Base-by-base conservation (phyloP, 2,888 invertebrate genomes). In the Augiades crinisus region DNA sequence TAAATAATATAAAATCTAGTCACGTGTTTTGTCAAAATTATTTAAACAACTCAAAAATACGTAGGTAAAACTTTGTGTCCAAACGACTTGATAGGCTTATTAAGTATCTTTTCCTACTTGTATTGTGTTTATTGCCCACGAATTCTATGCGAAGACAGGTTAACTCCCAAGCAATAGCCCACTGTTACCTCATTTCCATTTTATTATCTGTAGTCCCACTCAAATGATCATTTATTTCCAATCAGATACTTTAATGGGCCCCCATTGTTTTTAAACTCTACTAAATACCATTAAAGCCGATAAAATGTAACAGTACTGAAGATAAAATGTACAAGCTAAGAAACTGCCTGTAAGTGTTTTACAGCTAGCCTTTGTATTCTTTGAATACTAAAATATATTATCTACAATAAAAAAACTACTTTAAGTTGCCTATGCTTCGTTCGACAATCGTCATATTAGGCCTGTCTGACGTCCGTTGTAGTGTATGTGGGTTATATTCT, bases 181-280 rank as follows among this genome's bases (percentile, higher is more conserved):
- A 65, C 64, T 58, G 56, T 66, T 64, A 61, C 54, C 69, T 68
- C 45, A 71, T 77, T 78, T 68, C 63, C 70, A 75, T 78, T 74
- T 74, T 74, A 75, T 70, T 56, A 56, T 54, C 53, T n/a, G n/a
- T n/a, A 24, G 34, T 22, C 52, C 53, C 56, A 57, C 57, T 55
- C 64, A 63, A 68, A 69, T 63, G 63, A 62, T 64, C 54, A 64
- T 51, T 44, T 44, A 44, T 37, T 44, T 44, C 60, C 65, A 67
- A 62, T 50, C 43, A 21, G 36, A 50, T 30, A 27, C 33, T 64
- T 64, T 64, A 55, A 61, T 34, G 24, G 34, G 24, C 13, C 17
- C 27, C 34, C 41, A 47, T 47, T 49, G 41, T 41, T 22, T 41
- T 46, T 24, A 45, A 34, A 16, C 45, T 17, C 17, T 10, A 22